Conservation (phyloP, 92 coral and sea anemone species). For the Virgularia gustaviana region DNA sequence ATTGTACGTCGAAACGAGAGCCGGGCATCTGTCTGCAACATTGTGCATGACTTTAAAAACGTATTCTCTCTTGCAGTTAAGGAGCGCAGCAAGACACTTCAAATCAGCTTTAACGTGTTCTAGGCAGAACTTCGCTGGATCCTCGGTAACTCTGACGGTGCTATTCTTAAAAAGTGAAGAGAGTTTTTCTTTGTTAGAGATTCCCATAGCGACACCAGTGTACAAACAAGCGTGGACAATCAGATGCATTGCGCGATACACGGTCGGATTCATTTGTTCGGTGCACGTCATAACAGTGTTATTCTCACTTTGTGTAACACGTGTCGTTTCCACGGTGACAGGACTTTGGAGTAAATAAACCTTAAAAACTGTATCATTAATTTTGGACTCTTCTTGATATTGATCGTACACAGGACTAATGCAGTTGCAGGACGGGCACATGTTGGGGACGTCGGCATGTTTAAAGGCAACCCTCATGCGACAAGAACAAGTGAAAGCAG, state of each 20-base stretch:
- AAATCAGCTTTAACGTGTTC: slow-evolving; percentile 60
- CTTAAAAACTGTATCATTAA: slow-evolving; percentile 1
- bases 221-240: slow-evolving; percentile 66
- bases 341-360: too few species aligned
- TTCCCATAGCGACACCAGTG: slow-evolving; percentile 61
- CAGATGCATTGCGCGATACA: slow-evolving; percentile 75
- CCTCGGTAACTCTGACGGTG: neutral
- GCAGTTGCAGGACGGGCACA: slow-evolving; percentile 10
- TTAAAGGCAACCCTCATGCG: slow-evolving; percentile 1
- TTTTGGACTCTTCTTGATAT: slow-evolving; percentile 34
- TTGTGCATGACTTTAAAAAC: slow-evolving; percentile 61
- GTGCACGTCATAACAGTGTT: too few species aligned
- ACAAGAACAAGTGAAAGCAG: slow-evolving; percentile 19
- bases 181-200: slow-evolving; percentile 43
- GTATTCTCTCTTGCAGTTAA: slow-evolving; percentile 62
- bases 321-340: too few species aligned
- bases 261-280: slow-evolving; percentile 51
- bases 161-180: slow-evolving; percentile 33
- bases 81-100: slow-evolving; percentile 45
- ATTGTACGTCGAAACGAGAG: slow-evolving; percentile 14
- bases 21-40: slow-evolving; percentile 46
- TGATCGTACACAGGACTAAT: neutral
- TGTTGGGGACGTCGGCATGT: neutral
- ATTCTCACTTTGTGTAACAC: too few species aligned
- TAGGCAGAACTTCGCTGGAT: slow-evolving; percentile 51